A percentile compares a stretch with the other conserved stretches of the same genome.
phyloP scores from a whole-genome alignment of 1,140 invertebrate species.

The Archegozetes longisetosus region DNA sequence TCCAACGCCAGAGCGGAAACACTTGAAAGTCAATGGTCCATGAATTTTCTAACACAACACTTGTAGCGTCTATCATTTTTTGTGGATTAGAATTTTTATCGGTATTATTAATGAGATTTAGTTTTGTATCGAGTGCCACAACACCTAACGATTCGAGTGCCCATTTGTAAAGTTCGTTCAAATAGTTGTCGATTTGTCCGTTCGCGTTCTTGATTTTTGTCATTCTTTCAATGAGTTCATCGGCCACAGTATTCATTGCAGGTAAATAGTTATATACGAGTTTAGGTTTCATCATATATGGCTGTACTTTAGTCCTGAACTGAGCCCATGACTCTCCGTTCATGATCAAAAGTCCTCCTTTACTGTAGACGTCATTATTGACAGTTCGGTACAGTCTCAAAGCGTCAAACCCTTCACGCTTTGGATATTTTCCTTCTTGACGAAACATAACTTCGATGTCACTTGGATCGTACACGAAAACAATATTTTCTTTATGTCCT shows the following conservation, averaged over 20 bases:
- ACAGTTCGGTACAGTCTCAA: constrained; percentile 55
- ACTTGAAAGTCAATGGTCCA: constrained; percentile 41
- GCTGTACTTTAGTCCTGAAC: constrained; percentile 49
- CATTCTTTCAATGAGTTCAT: constrained; percentile 40
- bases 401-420: constrained; percentile 51
- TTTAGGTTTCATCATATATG: constrained; percentile 49
- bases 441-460: constrained; percentile 30
- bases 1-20: constrained; percentile 55
- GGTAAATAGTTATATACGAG: constrained; percentile 47
- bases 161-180: constrained; percentile 22
- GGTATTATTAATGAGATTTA: too few relatives aligned
- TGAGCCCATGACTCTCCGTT: constrained; percentile 69
- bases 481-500: constrained; percentile 22
- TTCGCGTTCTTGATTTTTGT: background rate
- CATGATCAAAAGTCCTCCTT: constrained; percentile 65
- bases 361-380: constrained; percentile 52
- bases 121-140: constrained; percentile 46
- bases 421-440: constrained; percentile 19
- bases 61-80: too few relatives aligned
- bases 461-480: constrained; percentile 35
- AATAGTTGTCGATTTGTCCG: constrained; percentile 18
- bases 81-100: too few relatives aligned
- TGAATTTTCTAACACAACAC: constrained; percentile 50
- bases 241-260: constrained; percentile 42
- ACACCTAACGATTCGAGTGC: constrained; percentile 25